Percentiles rank a stretch among this genome's conserved stretches.
phyloP scores from a whole-genome alignment of 2,888 invertebrate genomes.

The Norana najaformis region DNA sequence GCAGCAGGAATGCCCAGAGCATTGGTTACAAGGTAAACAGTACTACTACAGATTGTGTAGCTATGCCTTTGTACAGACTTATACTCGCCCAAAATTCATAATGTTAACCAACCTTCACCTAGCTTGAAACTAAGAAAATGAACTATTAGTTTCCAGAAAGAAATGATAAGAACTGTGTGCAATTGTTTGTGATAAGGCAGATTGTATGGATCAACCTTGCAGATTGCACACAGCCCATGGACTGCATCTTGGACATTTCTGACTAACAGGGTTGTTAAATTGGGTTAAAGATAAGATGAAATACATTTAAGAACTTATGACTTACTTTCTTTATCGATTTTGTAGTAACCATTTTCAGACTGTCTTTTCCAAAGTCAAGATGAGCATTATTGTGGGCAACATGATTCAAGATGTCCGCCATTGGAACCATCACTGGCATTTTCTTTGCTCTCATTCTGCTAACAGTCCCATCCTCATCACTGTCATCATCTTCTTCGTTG shows the following conservation, averaged over 20 bases:
- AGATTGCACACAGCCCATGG: neutral
- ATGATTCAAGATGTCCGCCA: constrained; percentile 62
- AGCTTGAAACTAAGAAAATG: no score
- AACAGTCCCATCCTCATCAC: constrained; percentile 45
- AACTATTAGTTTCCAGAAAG: no score
- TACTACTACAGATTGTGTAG: no score
- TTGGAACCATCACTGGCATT: constrained; percentile 62
- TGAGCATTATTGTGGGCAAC: constrained; percentile 60
- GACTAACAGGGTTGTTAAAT: neutral
- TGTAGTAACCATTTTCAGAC: constrained; percentile 57
- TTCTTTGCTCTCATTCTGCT: constrained; percentile 32
- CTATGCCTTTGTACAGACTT: no score
- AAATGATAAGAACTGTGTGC: no score
- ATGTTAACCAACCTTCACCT: no score
- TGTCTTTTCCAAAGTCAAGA: constrained; percentile 56
- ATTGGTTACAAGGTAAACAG: no score
- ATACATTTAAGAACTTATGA: neutral
- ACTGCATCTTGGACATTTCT: neutral
- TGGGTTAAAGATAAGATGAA: neutral
- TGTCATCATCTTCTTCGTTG: constrained; percentile 44
- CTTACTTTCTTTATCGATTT: constrained; percentile 54
- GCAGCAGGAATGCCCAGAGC: no score
- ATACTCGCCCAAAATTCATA: no score
- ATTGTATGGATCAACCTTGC: neutral
- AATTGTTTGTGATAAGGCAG: neutral